Base-by-base conservation (phyloP, 2,113 vertebrate species). In the Silurus asotus region DNA sequence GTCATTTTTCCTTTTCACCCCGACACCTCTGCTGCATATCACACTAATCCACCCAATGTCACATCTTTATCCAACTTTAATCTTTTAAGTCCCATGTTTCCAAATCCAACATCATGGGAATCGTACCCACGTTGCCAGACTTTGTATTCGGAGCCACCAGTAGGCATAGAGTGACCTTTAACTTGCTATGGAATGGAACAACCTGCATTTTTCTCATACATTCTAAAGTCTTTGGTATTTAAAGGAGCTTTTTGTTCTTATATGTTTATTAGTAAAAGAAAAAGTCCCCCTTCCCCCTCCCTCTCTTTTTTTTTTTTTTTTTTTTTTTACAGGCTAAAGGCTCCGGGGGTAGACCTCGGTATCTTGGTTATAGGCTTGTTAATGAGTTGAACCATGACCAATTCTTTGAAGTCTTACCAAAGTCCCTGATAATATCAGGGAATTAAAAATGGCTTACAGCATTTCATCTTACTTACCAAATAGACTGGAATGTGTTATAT, bases 31-130 rank as follows among this genome's bases (percentile, higher is more conserved):
- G 93, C 94, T 95, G 94, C 95, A 94, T 93, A 95, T 94, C 93
- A 92, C 91, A 93, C 91, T 86, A 91, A 93, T 92, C 94, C 88
- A 90, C 93, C 94, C 90, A 94, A 93, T 95, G 94, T 94, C 94
- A 92, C 93, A 94, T 95, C 94, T 96, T 95, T 95, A 93, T 92
- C 53, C 84, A 93, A 93, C 94, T 93, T 95, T 96, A 95, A 94
- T 96, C 94, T 95, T 93, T 95, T 13, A 76, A 25, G 0, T 25
- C 49, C 2, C 11, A 14, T 1, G 20, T 0, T 49, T 4, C 4
- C 19, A 51, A 25, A 76, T 76, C 49, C 49, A 77, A 77, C 23
- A 55, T 25, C 51, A 56, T 23, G 20, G 48, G 49, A 9, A 14
- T 23, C 19, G 23, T 49, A 74, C 19, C 8, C 45, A 49, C 4